These are phyloP conservation scores for Rallus crepitans DNA, from an alignment of 2,797 vertebrate species.

Conservation along the genomic window DNA sequence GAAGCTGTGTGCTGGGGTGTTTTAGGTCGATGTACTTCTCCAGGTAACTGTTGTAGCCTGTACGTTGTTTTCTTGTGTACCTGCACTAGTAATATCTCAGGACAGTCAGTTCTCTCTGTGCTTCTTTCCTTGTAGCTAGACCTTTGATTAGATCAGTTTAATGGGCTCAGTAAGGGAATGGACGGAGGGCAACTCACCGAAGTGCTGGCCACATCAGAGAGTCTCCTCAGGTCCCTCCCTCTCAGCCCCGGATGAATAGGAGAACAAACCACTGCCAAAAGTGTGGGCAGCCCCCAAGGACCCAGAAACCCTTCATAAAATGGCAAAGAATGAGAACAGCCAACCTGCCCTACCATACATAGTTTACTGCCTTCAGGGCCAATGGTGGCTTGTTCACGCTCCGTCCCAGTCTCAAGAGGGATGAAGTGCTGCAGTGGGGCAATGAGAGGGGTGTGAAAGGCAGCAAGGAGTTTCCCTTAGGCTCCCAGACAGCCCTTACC, in stretches of 20 bases:
- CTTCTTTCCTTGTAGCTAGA: not conserved
- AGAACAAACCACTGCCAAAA: not conserved
- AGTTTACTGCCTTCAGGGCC: not conserved
- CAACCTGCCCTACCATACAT: rapidly evolving
- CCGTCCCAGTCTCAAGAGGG: not conserved
- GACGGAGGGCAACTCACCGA: not conserved
- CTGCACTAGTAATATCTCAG: not conserved
- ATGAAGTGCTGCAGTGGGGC: not conserved
- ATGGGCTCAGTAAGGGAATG: constrained; percentile 31
- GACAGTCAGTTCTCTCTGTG: not conserved
- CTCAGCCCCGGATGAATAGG: not conserved
- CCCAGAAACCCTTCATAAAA: not conserved
- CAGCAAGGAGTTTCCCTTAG: not conserved
- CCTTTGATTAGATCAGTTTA: constrained; percentile 18
- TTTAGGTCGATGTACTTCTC: not conserved
- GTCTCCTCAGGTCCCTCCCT: not conserved
- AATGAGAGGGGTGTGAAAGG: not conserved
- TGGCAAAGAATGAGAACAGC: not conserved
- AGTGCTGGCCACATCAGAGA: not conserved
- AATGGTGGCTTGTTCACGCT: not conserved
- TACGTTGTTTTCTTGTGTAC: not conserved
- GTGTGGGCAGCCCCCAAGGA: not conserved
- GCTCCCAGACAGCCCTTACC: not conserved
- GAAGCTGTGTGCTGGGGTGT: not conserved
- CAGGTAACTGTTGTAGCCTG: not conserved